A percentile compares a stretch with the other conserved stretches of the same genome.
phyloP scores from a whole-genome alignment of 2,113 vertebrate species.

The Tychaedon coryphoeus region DNA sequence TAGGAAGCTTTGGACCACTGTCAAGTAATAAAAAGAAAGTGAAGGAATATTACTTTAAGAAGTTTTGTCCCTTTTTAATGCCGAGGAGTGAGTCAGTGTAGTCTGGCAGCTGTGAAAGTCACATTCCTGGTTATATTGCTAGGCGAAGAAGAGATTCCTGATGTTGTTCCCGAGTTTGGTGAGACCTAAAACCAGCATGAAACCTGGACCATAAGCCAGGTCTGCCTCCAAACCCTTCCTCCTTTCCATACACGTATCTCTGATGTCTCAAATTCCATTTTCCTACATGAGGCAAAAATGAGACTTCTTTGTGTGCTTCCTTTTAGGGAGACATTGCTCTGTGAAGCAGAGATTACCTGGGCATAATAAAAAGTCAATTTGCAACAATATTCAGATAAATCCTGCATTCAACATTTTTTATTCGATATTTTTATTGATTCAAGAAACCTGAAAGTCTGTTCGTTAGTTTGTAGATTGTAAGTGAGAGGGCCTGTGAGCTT shows the following conservation, averaged over 20 bases:
- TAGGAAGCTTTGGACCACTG: background rate
- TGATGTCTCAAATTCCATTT: background rate
- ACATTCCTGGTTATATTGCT: slow-evolving; percentile 2
- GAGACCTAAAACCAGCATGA: background rate
- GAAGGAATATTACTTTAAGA: background rate
- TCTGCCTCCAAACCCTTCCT: background rate
- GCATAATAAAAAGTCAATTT: background rate
- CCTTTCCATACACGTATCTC: background rate
- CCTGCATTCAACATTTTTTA: background rate
- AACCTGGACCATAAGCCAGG: background rate
- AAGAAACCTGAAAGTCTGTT: background rate
- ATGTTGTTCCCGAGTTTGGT: background rate
- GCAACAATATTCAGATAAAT: background rate
- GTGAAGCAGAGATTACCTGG: background rate
- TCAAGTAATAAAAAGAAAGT: slow-evolving; percentile 3
- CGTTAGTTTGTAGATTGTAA: background rate
- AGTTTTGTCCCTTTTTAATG: background rate
- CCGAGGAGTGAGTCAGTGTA: background rate
- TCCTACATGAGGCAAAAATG: background rate
- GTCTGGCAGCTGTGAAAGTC: background rate
- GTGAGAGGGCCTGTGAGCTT: background rate
- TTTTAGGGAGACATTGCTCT: background rate
- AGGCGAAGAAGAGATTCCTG: background rate
- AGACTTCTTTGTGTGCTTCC: background rate
- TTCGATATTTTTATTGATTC: background rate